Evolutionary conservation across 1,140 invertebrate species (phyloP), one percentile per base, ranked within the genome.

Genomic region (Wasmannia auropunctata): DNA sequence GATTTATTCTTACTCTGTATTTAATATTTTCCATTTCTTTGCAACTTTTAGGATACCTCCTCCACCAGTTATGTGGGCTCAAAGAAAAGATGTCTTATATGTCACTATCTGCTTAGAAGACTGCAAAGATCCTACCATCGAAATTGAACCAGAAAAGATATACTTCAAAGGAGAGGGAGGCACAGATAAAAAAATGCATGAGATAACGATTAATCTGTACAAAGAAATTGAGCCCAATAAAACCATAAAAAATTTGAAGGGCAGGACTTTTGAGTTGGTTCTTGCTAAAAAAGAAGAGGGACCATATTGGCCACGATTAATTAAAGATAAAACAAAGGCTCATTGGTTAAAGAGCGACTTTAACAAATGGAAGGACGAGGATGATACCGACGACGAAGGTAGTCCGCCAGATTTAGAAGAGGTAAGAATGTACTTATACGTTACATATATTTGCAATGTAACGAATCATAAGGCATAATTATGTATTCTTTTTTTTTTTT

Each of bases 281-380:
- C 91, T 96, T 34, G 88, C 83, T 46, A 96, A 96, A 91, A 98
- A 98, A 93, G 96, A 96, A 92, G 97, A 97, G 74, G 97, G 97
- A 85, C 96, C 97, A 14, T 99, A 97, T 93, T 99, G 99, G 99
- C 97, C 98, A 77, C 95, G 97, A 74, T 96, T 99, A 69, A 97
- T 98, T 37, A 98, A 98, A 95, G 98, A 98, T 88, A 97, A 97
- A 90, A 97, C 97, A 93, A 99, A 99, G 95, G 97, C 97, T 89
- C 98, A 99, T 94, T 99, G 99, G 98, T 96, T 99, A 75, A 99
- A 99, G 95, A 98, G 98, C 88, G 99, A 99, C 94, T 99, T 99
- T 93, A 97, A 98, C 91, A 98, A 99, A 95, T 99, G 99, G 98
- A 97, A 97, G 94, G 99, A 99, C 96, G 99, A 99, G 95, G 98